Base-by-base conservation (phyloP, 1,140 invertebrate genomes). In the Drosophila sturtevanti region DNA sequence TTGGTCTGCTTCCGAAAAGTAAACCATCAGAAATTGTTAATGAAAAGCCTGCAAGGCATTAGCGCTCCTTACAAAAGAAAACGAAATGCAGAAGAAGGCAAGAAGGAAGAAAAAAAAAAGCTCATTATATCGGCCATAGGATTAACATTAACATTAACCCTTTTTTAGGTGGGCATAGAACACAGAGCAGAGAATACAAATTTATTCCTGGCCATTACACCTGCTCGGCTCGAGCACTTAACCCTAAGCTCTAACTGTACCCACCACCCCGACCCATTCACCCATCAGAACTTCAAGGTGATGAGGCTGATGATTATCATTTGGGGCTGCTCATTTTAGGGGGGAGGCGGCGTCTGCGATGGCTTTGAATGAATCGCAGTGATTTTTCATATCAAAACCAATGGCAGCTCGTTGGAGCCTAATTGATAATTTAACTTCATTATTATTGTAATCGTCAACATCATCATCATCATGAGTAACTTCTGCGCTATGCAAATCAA, bases 301-400 rank as follows among this genome's bases (percentile, higher is more conserved):
- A 48, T 48, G 41, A 48, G 37, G 37, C 37, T n/a, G 14, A 48
- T 73, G 69, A 70, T 79, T 87, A 68, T 79, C 66, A 54, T 51
- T 24, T 34, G 41, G 18, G 24, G 27, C 18, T 70, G 79, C 41
- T 41, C 54, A 77, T 38, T 71, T 63, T n/a, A 1, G 16, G 41
- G 7, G 34, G 34, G n/a, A n/a, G n/a, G n/a, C n/a, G n/a, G n/a
- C n/a, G n/a, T n/a, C n/a, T n/a, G n/a, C n/a, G n/a, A n/a, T n/a
- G 38, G 24, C 44, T 59, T 54, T 89, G 68, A 87, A 54, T 72
- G 70, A 89, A 89, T 79, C 21, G 10, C 72, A 18, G 84, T 78
- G 80, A 89, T 89, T 89, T 89, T 78, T 89, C 69, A 72, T 77
- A 74, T 59, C 68, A 71, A 77, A 67, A 89, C 51, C 21, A 31